Base-by-base conservation (phyloP, 37 sponge, comb jelly and placozoan species). In the Petrosia ficiformis region DNA sequence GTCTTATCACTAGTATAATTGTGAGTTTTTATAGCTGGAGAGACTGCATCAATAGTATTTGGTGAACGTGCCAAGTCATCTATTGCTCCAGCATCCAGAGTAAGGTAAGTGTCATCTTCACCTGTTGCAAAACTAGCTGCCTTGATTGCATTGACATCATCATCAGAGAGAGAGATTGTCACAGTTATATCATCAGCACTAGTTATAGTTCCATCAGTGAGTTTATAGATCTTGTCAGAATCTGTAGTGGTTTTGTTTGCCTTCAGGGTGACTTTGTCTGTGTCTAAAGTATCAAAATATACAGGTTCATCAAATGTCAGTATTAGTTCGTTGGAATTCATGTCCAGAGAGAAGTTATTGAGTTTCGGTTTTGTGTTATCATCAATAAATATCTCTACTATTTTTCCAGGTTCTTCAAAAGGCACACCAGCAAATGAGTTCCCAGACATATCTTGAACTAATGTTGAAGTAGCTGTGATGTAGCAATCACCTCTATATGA, bases 401-500 rank as follows among this genome's bases (percentile, higher is more conserved):
- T 77, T 0, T 80, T 26, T 24, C 89, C 92, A 59, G 87, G 87
- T 39, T 79, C 70, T 25, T 14, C 32, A 38, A 40, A 70, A 26
- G 57, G 72, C 1, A 88, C 44, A 33, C 78, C 82, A 26, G 64
- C 81, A 74, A 91, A 86, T 4, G 21, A 21, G 61, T 95, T 95
- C 0, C 89, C 83, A 69, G 89, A 59, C 33, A 72, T 83, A 61
- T 92, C 92, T 29, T 29, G 70, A 31, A 95, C 73, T 1, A 87
- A 70, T 1, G 36, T 11, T 28, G 92, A 25, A 26, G 74, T 42
- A 40, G 85, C 77, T 11, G 44, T 38, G 24, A 95, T 63, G 59
- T 89, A 95, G 36, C 92, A 92, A 65, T 92, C 89, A 22, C 89
- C 92, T 61, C 94, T 77, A 84, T 82, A 84, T 25, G 90, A 77